A percentile compares a stretch with the other conserved stretches of the same genome.
These are phyloP conservation scores for Hypomesus transpacificus DNA, from an alignment of 2,113 vertebrate genomes.

Conservation along the genomic window DNA sequence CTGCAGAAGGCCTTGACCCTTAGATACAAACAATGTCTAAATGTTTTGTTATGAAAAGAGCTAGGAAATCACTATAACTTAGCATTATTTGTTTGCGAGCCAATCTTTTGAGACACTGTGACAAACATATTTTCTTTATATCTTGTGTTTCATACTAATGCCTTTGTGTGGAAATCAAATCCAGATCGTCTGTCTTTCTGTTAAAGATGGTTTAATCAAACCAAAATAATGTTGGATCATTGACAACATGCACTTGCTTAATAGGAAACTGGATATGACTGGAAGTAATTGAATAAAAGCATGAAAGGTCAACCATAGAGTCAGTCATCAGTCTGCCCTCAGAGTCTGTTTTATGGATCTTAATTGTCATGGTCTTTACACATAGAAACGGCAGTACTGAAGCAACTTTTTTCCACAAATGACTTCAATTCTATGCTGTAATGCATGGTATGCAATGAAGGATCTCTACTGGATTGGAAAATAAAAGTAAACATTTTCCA, in stretches of 20 bases:
- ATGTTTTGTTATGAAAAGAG: slow-evolving; percentile 10
- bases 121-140: slow-evolving; percentile 25
- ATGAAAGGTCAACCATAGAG: slow-evolving; percentile 59
- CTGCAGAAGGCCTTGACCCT: not conserved
- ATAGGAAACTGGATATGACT: slow-evolving; percentile 51
- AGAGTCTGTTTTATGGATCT: slow-evolving; percentile 49
- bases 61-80: not conserved
- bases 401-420: slow-evolving; percentile 33
- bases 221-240: slow-evolving; percentile 28
- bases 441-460: slow-evolving; percentile 13
- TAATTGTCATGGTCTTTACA: slow-evolving; percentile 42
- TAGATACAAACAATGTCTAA: not conserved
- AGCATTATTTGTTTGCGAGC: not conserved
- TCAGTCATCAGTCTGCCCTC: slow-evolving; percentile 47
- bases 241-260: slow-evolving; percentile 39
- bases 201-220: slow-evolving; percentile 44
- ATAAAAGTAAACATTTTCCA: slow-evolving; percentile 55
- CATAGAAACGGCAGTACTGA: slow-evolving; percentile 6
- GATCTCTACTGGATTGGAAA: slow-evolving; percentile 37
- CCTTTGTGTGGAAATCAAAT: slow-evolving; percentile 45
- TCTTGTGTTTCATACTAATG: slow-evolving; percentile 38
- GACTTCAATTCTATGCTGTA: slow-evolving; percentile 27
- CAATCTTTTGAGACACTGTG: slow-evolving; percentile 7
- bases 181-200: slow-evolving; percentile 22
- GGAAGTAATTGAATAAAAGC: slow-evolving; percentile 49